Evolutionary conservation across 2,888 invertebrate species (phyloP).

Genomic region (Polia nebulosa): DNA sequence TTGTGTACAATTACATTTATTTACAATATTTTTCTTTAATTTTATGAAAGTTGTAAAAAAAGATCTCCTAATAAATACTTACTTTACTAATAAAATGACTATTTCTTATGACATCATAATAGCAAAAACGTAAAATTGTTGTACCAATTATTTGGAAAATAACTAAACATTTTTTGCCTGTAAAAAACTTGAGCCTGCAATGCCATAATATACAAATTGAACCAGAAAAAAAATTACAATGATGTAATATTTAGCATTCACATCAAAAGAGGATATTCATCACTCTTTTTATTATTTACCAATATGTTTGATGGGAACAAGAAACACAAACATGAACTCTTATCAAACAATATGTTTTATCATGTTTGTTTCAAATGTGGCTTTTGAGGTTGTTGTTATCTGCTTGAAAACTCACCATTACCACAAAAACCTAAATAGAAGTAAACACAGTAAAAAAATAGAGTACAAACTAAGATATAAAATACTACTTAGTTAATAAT

Average conservation of each 20-base stretch:
- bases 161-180: neutral
- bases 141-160: neutral
- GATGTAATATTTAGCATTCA: neutral
- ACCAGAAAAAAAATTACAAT: neutral
- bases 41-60: neutral
- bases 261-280: constrained; percentile 7
- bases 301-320: constrained; percentile 3
- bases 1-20: constrained; percentile 5
- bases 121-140: neutral
- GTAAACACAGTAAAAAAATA: constrained; percentile 24
- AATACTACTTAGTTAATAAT: neutral
- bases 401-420: constrained; percentile 10
- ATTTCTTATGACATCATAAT: neutral
- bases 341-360: constrained; percentile 28
- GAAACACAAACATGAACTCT: constrained; percentile 23
- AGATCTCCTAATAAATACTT: neutral
- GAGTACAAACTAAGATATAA: neutral
- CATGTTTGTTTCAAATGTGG: constrained; percentile 27
- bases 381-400: constrained; percentile 27
- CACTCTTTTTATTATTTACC: constrained; percentile 9
- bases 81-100: constrained; percentile 2
- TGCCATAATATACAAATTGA: neutral
- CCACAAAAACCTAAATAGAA: constrained; percentile 8
- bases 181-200: neutral
- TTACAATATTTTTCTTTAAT: constrained; percentile 9